phyloP scores from a whole-genome alignment of 2,797 vertebrate genomes.

The Coreius guichenoti region DNA sequence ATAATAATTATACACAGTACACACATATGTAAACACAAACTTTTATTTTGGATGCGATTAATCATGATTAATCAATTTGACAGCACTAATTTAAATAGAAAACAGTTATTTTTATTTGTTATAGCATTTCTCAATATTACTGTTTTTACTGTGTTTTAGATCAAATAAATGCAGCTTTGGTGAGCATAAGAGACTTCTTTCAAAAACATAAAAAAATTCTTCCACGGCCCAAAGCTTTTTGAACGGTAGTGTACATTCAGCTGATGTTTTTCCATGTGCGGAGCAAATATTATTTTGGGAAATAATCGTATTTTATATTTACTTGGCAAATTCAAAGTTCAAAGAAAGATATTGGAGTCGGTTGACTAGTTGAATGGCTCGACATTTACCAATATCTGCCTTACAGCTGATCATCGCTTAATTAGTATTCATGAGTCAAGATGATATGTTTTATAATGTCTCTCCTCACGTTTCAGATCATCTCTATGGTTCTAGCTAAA shows the following conservation, averaged over 20 bases:
- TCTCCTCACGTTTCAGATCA: neutral
- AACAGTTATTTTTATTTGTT: too few relatives aligned
- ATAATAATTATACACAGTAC: too few relatives aligned
- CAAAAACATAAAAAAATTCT: neutral
- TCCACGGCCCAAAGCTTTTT: neutral
- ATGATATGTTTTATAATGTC: neutral
- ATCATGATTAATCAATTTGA: too few relatives aligned
- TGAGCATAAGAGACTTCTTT: neutral
- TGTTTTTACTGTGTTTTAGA: neutral
- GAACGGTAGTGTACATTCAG: neutral
- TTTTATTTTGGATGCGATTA: too few relatives aligned
- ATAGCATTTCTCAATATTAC: neutral
- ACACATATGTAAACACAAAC: too few relatives aligned
- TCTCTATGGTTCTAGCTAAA: neutral
- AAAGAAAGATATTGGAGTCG: neutral
- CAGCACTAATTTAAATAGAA: neutral
- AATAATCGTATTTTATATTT: neutral
- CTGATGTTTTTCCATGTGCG: neutral
- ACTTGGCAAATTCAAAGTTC: neutral
- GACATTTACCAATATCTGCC: neutral
- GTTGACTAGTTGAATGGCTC: neutral
- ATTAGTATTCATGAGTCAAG: neutral
- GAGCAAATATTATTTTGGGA: neutral
- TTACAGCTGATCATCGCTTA: neutral
- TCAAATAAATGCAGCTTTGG: neutral